Percentiles rank a stretch among this genome's conserved stretches.
Conservation (phyloP, 1,140 invertebrate genomes). For the Aricia agestis region DNA sequence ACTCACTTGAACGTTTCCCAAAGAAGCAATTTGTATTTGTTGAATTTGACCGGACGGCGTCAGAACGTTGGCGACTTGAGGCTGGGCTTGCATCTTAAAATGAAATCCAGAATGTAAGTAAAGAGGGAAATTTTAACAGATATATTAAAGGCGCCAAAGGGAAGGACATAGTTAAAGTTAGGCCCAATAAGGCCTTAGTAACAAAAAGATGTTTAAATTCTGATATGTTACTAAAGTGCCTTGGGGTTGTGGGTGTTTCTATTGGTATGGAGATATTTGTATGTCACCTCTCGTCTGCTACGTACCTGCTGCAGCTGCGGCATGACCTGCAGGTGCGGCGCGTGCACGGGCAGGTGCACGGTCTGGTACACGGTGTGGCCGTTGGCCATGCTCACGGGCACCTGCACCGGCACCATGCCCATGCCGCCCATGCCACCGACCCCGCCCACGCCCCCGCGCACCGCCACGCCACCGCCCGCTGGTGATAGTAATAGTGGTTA, state of each 20-base stretch:
- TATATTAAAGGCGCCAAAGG: too few species aligned
- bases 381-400: conserved; percentile 91
- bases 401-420: conserved; percentile 93
- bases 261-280: too few species aligned
- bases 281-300: too few species aligned
- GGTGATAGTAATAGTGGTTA: background rate
- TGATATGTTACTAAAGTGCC: too few species aligned
- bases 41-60: conserved; percentile 92
- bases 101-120: background rate
- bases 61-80: conserved; percentile 89
- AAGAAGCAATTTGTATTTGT: conserved; percentile 86
- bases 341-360: conserved; percentile 92
- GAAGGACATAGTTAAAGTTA: too few species aligned
- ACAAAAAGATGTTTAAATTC: too few species aligned
- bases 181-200: too few species aligned
- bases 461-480: conserved; percentile 85
- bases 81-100: conserved; percentile 74
- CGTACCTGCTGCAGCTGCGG: conserved; percentile 82
- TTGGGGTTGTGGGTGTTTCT: too few species aligned
- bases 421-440: conserved; percentile 79
- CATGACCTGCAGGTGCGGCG: conserved; percentile 83
- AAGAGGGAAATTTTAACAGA: too few species aligned
- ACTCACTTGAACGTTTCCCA: conserved; percentile 77
- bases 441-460: conserved; percentile 70
- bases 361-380: conserved; percentile 96